phyloP scores from a whole-genome alignment of 2,113 vertebrate genomes.

The Gulo gulo region DNA sequence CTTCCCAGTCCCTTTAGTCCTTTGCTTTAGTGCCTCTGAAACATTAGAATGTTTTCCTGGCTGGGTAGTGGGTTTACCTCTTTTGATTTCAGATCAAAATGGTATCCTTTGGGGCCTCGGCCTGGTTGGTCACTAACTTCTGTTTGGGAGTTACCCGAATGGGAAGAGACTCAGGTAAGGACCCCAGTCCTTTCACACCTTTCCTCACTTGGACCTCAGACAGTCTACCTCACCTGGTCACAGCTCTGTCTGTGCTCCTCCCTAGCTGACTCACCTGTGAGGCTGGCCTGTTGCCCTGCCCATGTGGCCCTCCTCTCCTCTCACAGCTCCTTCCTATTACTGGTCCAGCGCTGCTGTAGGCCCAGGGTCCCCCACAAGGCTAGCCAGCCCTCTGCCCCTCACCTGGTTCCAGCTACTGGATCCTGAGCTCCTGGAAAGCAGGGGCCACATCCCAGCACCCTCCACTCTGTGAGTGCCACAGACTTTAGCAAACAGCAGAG shows the following conservation, averaged over 20 bases:
- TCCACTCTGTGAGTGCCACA: not conserved
- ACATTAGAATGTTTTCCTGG: slow-evolving; percentile 8
- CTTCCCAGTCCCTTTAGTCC: not conserved
- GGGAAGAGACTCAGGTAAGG: not conserved
- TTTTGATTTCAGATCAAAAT: slow-evolving; percentile 39
- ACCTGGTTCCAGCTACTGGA: not conserved
- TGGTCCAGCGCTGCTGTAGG: not conserved
- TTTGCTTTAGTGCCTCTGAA: slow-evolving; percentile 24
- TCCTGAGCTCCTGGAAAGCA: not conserved
- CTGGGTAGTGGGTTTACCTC: not conserved
- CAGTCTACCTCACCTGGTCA: not conserved
- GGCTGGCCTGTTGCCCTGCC: not conserved
- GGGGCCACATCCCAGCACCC: not conserved
- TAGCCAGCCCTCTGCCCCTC: not conserved
- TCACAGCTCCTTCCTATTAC: not conserved
- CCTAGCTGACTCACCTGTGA: not conserved
- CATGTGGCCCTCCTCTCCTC: not conserved
- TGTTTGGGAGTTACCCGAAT: not conserved
- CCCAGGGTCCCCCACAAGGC: not conserved
- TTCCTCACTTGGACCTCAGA: not conserved
- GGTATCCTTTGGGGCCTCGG: not conserved
- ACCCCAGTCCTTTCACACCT: not conserved
- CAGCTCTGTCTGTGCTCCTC: not conserved
- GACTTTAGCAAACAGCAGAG: slow-evolving; percentile 2
- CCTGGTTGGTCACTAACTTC: not conserved